Conservation (phyloP, 2,888 invertebrate genomes). For the Agrotis segetum region DNA sequence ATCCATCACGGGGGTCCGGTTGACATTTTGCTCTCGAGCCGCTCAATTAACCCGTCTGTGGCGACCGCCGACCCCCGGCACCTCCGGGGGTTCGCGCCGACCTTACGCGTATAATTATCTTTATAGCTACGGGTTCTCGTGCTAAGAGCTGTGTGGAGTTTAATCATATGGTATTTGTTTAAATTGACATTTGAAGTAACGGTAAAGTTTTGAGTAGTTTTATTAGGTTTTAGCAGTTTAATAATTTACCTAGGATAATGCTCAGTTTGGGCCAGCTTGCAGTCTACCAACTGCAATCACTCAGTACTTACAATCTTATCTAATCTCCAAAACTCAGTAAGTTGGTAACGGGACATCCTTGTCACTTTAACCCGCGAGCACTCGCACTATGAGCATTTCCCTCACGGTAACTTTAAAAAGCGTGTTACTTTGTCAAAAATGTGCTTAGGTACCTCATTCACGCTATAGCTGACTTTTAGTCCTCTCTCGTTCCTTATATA, state of each 20-base stretch:
- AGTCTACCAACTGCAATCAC: neutral
- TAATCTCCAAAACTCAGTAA: neutral
- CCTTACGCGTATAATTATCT: conserved; percentile 62
- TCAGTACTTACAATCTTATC: neutral
- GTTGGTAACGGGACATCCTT: neutral
- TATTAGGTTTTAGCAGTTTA: too few species aligned
- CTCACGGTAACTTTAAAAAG: too few species aligned
- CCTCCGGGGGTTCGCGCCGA: conserved; percentile 43
- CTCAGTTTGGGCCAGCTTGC: too few species aligned
- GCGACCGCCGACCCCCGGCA: conserved; percentile 51
- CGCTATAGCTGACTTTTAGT: too few species aligned
- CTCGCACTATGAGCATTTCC: too few species aligned
- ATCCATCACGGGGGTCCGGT: conserved; percentile 62
- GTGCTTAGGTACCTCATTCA: too few species aligned
- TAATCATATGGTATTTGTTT: conserved; percentile 28
- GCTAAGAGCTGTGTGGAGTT: conserved; percentile 27
- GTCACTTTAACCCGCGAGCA: too few species aligned
- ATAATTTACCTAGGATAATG: too few species aligned
- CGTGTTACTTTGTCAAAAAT: too few species aligned
- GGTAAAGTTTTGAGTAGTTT: neutral
- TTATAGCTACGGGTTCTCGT: conserved; percentile 44
- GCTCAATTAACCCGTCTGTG: conserved; percentile 69
- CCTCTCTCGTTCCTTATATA: too few species aligned
- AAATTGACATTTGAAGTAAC: conserved; percentile 12
- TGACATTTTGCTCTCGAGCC: conserved; percentile 69